These are phyloP conservation scores for Agonopterix alstromeriana DNA, from an alignment of 2,888 invertebrate species.

Conservation along the genomic window DNA sequence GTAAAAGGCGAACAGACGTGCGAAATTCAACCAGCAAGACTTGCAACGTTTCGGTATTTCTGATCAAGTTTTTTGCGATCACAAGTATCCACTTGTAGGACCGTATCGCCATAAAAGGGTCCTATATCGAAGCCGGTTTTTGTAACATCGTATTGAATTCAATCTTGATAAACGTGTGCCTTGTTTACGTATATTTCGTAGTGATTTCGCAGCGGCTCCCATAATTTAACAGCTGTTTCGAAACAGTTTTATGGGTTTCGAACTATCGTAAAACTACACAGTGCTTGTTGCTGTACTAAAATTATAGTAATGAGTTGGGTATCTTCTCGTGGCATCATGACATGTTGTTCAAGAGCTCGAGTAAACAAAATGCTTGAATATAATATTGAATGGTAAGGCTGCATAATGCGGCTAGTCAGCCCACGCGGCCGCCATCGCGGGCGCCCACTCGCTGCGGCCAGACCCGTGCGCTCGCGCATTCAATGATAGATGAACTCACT, in stretches of 20 bases:
- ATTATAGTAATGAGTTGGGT: neutral
- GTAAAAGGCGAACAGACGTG: slow-evolving; percentile 23
- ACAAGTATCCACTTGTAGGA: slow-evolving; percentile 59
- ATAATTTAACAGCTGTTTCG: slow-evolving; percentile 19
- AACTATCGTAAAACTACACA: slow-evolving; percentile 5
- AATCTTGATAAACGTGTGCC: slow-evolving; percentile 54
- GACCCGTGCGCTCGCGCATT: slow-evolving; percentile 16
- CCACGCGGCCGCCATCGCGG: slow-evolving; percentile 13
- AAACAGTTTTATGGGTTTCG: slow-evolving; percentile 9
- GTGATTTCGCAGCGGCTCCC: slow-evolving; percentile 20
- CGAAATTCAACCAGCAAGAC: slow-evolving; percentile 53
- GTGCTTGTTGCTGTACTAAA: slow-evolving; percentile 1
- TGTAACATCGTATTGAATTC: slow-evolving; percentile 51
- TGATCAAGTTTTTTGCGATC: slow-evolving; percentile 63
- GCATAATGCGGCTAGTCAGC: slow-evolving; percentile 20
- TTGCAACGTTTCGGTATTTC: slow-evolving; percentile 56
- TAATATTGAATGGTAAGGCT: slow-evolving; percentile 13
- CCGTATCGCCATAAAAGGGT: slow-evolving; percentile 52
- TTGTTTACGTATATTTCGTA: slow-evolving; percentile 50
- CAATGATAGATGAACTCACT: slow-evolving; percentile 22
- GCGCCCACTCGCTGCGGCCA: slow-evolving; percentile 21
- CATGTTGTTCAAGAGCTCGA: slow-evolving; percentile 2
- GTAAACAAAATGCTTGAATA: slow-evolving; percentile 14
- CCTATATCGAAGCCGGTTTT: slow-evolving; percentile 50
- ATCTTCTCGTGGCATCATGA: slow-evolving; percentile 1